A percentile compares a stretch with the other conserved stretches of the same genome.
Evolutionary conservation across 2,113 vertebrate species (phyloP).

Genomic region (Strigops habroptila): DNA sequence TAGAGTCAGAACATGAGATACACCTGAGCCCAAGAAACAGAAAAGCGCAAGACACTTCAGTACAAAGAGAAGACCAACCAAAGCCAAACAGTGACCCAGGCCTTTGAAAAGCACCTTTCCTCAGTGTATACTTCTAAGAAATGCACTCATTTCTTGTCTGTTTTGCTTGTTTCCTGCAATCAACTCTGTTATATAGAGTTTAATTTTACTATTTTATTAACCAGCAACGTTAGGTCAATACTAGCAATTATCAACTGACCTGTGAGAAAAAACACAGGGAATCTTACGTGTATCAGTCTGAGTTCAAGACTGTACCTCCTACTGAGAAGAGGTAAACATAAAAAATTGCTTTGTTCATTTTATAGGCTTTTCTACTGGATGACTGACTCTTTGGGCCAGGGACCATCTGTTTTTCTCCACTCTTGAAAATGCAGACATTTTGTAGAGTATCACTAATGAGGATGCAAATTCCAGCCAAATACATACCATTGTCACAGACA

Average conservation of each 20-base stretch:
- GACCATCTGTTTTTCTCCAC: neutral
- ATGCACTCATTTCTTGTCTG: neutral
- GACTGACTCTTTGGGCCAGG: neutral
- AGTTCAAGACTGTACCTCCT: neutral
- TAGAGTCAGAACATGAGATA: conserved; percentile 82
- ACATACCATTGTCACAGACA: neutral
- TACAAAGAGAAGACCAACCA: neutral
- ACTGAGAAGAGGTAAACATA: neutral
- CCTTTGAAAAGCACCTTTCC: neutral
- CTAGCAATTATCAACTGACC: neutral
- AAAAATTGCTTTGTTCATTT: neutral
- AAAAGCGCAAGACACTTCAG: conserved; percentile 47
- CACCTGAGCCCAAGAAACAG: conserved; percentile 73
- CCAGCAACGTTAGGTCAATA: neutral
- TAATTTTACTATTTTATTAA: neutral
- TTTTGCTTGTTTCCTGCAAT: neutral
- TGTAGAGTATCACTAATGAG: neutral
- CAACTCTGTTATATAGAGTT: neutral
- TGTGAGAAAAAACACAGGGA: neutral
- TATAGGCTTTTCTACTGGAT: neutral
- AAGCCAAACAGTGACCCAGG: conserved; percentile 17
- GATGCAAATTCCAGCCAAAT: neutral
- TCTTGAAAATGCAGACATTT: neutral
- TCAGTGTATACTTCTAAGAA: neutral
- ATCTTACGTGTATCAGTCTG: neutral